These are phyloP conservation scores for Tachina fera DNA, from an alignment of 2,888 invertebrate genomes.

Conservation along the genomic window DNA sequence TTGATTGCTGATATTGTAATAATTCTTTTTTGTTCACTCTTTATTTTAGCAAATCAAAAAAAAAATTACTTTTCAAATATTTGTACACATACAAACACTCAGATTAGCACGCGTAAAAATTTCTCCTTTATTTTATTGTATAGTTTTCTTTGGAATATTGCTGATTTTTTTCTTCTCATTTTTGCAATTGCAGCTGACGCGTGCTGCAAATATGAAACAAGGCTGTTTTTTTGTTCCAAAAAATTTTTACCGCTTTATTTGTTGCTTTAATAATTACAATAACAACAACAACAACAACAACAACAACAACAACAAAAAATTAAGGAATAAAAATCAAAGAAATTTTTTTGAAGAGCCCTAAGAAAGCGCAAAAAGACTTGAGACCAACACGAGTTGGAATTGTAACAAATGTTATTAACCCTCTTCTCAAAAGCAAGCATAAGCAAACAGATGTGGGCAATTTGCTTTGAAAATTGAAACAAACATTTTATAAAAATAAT, in stretches of 20 bases:
- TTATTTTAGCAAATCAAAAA: constrained; percentile 18
- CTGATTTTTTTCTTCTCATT: constrained; percentile 19
- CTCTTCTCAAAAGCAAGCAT: constrained; percentile 43
- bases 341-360: constrained; percentile 50
- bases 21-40: constrained; percentile 34
- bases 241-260: constrained; percentile 50
- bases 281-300: not conserved
- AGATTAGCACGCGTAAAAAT: constrained; percentile 66
- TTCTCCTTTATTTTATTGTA: constrained; percentile 34
- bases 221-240: constrained; percentile 28
- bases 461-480: constrained; percentile 2
- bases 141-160: constrained; percentile 54
- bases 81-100: constrained; percentile 53
- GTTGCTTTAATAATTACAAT: constrained; percentile 45
- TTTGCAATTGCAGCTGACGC: constrained; percentile 71
- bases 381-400: constrained; percentile 66
- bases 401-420: constrained; percentile 67
- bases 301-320: constrained; percentile 1
- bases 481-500: not conserved
- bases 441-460: constrained; percentile 23
- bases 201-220: constrained; percentile 63
- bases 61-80: constrained; percentile 46
- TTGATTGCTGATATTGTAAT: constrained; percentile 57
- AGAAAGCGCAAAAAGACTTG: constrained; percentile 56
- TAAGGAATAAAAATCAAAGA: constrained; percentile 63